These are phyloP conservation scores for Menidia beryllina DNA, from an alignment of 2,113 vertebrate genomes.

Conservation along the genomic window DNA sequence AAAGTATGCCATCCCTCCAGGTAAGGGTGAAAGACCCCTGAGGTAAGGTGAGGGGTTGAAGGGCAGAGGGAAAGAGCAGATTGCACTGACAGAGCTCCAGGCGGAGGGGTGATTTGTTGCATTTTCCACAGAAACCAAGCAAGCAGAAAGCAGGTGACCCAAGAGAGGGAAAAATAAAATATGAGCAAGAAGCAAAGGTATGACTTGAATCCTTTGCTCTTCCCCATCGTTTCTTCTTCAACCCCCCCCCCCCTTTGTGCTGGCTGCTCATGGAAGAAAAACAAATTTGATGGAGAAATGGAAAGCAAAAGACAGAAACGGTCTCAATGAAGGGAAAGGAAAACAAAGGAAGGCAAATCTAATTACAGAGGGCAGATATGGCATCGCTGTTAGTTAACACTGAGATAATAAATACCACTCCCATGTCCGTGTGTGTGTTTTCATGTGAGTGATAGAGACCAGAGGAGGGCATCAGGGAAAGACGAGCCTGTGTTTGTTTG, in stretches of 20 bases:
- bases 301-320: conserved; percentile 53
- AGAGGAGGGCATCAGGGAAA: conserved; percentile 78
- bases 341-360: conserved; percentile 82
- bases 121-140: conserved; percentile 44
- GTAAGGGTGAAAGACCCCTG: conserved; percentile 63
- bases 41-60: conserved; percentile 50
- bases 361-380: conserved; percentile 80
- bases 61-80: conserved; percentile 28
- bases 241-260: not conserved
- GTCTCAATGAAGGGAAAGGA: conserved; percentile 69
- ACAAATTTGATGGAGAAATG: conserved; percentile 51
- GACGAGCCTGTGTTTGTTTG: conserved; percentile 86
- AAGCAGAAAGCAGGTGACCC: not conserved
- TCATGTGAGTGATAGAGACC: conserved; percentile 70
- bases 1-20: conserved; percentile 60
- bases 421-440: conserved; percentile 47
- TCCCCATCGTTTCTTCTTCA: conserved; percentile 4
- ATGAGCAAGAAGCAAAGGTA: not conserved
- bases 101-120: conserved; percentile 46
- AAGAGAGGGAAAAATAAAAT: not conserved
- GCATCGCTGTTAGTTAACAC: conserved; percentile 75
- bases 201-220: conserved; percentile 16
- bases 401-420: conserved; percentile 82
- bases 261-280: conserved; percentile 59
- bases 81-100: conserved; percentile 53